Evolutionary conservation across 2,888 invertebrate species (phyloP), one percentile per base, ranked within the genome.

Genomic region (Agonopterix arenella): DNA sequence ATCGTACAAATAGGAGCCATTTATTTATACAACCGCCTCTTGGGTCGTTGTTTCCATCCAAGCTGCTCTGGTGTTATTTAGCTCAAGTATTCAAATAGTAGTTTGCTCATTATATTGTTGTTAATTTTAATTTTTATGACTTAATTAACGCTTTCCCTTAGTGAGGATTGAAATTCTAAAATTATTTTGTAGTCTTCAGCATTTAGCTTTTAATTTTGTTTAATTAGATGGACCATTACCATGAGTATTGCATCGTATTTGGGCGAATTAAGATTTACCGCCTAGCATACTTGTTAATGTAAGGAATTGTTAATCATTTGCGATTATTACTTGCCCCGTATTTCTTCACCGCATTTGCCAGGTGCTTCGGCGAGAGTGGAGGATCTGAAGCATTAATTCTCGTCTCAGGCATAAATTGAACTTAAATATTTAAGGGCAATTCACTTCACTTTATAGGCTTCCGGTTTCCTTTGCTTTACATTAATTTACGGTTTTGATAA

Each of bases 71-170:
- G 84, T 80, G 68, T 79, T 77, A 76, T 70, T 83, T 80, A 85
- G 88, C 88, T 88, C 88, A 86, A 86, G 85, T 84, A 84, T 82
- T 80, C 76, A 77, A 58, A 66, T 73, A 78, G 70, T 85, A 83
- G 81, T 84, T 82, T 88, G 86, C 86, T 88, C 88, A 85, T 84
- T 79, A 71, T 76, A 66, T 85, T 85, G 84, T 86, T 86, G 77
- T 85, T 83, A 79, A 75, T 82, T 81, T 80, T 77, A 59, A 58
- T 59, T 54, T 37, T 51, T 46, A 47, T 46, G 43, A 44, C 50
- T 53, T 53, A 52, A 47, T 44, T 53, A 61, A 58, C 55, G 59
- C 59, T 68, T 65, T 76, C 74, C 71, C 68, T 70, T 70, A 72
- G 66, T 68, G 74, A 64, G 77, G 78, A 79, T 73, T 76, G 63